Evolutionary conservation across 2,113 vertebrate genomes (phyloP), one percentile per base, ranked within the genome.

Genomic region (Perca flavescens): DNA sequence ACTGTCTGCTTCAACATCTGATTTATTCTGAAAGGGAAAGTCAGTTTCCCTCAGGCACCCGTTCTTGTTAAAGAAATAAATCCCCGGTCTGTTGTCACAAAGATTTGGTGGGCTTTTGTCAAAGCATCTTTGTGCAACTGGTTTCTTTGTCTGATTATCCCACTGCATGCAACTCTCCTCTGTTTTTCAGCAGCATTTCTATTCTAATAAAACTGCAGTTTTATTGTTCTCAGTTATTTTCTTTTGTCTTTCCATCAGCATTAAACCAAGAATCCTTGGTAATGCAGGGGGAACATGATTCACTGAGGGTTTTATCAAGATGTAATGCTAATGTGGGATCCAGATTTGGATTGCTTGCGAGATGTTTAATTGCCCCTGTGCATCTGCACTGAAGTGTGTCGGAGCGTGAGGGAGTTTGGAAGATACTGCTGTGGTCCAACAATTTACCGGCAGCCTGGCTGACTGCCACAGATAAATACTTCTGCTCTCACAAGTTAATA

Each of bases 61-160:
- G 50, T 46, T 9, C 25, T n/a, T 49, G 9, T 57, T 19, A 13
- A 3, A 54, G 17, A 47, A 54, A 80, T 5, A 71, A 21, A 73
- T 13, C 53, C 46, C 8, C 4, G 15, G 8, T 66, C 22, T 58
- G 43, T 34, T 75, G 68, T 74, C 82, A 40, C 63, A 62, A 4
- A 74, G n/a, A 78, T 60, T 5, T 53, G 17, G 9, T 63, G 40
- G 21, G 70, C 2, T 89, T 81, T 80, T 69, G 69, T 86, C 73
- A 12, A 3, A 36, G 74, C 71, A 69, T 89, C 82, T 83, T 28
- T 58, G 82, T 78, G 90, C 93, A 94, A 94, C 91, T 93, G 89
- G 91, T 94, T 83, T 89, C 88, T 91, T 90, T 93, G 91, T 93
- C 77, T 69, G 63, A 60, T 67, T 14, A 31, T 15, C 40, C 56